Conservation (phyloP, 2,113 vertebrate species). For the Diadophis punctatus region DNA sequence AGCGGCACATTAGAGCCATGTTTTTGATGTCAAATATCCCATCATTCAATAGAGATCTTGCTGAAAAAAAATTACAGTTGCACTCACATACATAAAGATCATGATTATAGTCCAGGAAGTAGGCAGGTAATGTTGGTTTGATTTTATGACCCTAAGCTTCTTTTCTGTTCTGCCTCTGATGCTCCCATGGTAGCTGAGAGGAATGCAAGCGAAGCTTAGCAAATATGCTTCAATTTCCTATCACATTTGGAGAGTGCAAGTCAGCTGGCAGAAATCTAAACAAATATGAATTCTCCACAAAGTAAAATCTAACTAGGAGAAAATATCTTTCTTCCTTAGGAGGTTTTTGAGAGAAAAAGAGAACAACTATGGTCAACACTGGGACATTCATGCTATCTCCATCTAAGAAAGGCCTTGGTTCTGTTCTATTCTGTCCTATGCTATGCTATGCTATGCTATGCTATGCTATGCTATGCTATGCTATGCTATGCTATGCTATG, state of each 20-base stretch:
- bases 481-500: not conserved
- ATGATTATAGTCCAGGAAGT: not conserved
- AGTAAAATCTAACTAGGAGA: not conserved
- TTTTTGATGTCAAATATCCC: not conserved
- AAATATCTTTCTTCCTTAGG: not conserved
- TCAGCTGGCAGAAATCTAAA: conserved; percentile 12
- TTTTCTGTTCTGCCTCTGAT: not conserved
- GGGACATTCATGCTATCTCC: not conserved
- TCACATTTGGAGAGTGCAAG: conserved; percentile 3
- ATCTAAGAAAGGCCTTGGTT: not conserved
- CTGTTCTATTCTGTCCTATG: not conserved
- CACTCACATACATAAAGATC: not conserved
- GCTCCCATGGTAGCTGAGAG: conserved; percentile 7
- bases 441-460: not conserved
- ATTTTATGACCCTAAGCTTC: not conserved
- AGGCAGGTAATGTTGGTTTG: not conserved
- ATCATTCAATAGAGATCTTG: not conserved
- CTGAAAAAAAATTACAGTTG: not conserved
- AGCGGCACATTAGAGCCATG: not conserved
- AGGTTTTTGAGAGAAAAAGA: not conserved
- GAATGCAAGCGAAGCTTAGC: conserved; percentile 4
- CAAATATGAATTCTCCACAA: not conserved
- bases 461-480: no score
- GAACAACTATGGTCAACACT: not conserved
- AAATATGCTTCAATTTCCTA: conserved; percentile 20